A percentile compares a stretch with the other conserved stretches of the same genome.
Evolutionary conservation across 92 coral and sea anemone species (phyloP).

Genomic region (Meandrina meandrites): DNA sequence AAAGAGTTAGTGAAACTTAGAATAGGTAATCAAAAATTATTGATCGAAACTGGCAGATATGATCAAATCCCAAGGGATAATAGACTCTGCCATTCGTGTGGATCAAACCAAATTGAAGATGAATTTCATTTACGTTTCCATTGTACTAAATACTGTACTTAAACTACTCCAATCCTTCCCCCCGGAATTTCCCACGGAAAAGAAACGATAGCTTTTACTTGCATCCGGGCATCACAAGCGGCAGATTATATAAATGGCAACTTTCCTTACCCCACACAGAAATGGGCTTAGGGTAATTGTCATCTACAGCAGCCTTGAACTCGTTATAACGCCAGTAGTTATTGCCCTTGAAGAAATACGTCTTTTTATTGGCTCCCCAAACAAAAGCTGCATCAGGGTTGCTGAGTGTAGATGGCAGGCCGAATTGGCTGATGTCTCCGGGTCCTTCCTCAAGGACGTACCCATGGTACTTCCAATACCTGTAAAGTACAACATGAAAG

Average conservation of each 20-base stretch:
- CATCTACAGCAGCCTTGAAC: constrained; percentile 16
- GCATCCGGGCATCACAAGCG: no score
- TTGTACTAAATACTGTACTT: no score
- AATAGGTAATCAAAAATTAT: no score
- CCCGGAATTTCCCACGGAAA: no score
- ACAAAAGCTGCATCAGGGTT: constrained; percentile 59
- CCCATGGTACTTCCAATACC: constrained; percentile 74
- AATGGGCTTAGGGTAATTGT: constrained; percentile 53
- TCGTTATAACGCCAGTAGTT: constrained; percentile 84
- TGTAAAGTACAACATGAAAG: constrained; percentile 8
- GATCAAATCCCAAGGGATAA: no score
- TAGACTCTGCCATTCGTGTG: no score
- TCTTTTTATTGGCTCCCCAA: constrained; percentile 67
- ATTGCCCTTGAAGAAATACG: constrained; percentile 76
- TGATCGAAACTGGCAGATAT: no score
- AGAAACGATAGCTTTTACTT: no score
- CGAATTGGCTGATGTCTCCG: constrained; percentile 28
- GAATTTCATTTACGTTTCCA: no score
- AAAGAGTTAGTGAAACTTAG: no score
- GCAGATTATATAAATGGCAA: neutral
- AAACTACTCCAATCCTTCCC: no score
- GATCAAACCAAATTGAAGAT: no score
- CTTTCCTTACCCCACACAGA: constrained; percentile 51
- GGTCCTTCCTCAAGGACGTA: constrained; percentile 37
- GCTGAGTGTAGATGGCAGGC: constrained; percentile 57